phyloP scores from a whole-genome alignment of 2,888 invertebrate genomes.

The Nymphalis polychloros region DNA sequence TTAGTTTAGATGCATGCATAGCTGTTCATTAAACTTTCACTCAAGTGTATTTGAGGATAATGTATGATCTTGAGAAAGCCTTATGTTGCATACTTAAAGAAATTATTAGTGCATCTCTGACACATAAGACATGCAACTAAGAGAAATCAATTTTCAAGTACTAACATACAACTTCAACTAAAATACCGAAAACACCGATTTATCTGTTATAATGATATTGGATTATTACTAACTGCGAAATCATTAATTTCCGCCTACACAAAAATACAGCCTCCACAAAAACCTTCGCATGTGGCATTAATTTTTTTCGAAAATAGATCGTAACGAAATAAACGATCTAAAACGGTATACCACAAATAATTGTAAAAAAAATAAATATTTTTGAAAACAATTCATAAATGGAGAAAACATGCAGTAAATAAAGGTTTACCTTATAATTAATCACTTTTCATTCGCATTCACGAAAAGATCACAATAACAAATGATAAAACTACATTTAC shows the following conservation, averaged over 20 bases:
- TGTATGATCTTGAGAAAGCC: slow-evolving; percentile 45
- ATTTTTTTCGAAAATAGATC: not conserved
- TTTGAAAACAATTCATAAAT: slow-evolving; percentile 41
- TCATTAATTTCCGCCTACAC: slow-evolving; percentile 28
- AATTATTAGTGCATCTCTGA: slow-evolving; percentile 67
- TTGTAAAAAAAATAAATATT: slow-evolving; percentile 23
- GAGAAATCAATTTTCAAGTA: slow-evolving; percentile 29
- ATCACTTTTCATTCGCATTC: slow-evolving; percentile 44
- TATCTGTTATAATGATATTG: not conserved
- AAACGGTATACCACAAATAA: slow-evolving; percentile 1
- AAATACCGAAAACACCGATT: slow-evolving; percentile 9
- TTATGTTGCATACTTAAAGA: slow-evolving; percentile 45
- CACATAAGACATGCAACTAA: slow-evolving; percentile 36
- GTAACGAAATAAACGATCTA: not conserved
- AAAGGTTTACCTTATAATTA: slow-evolving; percentile 22
- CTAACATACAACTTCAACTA: not conserved
- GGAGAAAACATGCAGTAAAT: slow-evolving; percentile 29
- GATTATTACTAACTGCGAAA: slow-evolving; percentile 7
- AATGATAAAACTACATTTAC: slow-evolving; percentile 46
- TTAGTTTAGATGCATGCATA: slow-evolving; percentile 20
- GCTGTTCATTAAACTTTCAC: slow-evolving; percentile 44
- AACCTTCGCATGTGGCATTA: slow-evolving; percentile 16
- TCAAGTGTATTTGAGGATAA: slow-evolving; percentile 41
- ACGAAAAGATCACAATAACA: slow-evolving; percentile 29
- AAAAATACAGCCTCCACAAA: slow-evolving; percentile 19